A percentile compares a stretch with the other conserved stretches of the same genome.
phyloP scores from a whole-genome alignment of 30 jellyfish, hydroid and myxozoan species.

The Nemopilema nomurai region DNA sequence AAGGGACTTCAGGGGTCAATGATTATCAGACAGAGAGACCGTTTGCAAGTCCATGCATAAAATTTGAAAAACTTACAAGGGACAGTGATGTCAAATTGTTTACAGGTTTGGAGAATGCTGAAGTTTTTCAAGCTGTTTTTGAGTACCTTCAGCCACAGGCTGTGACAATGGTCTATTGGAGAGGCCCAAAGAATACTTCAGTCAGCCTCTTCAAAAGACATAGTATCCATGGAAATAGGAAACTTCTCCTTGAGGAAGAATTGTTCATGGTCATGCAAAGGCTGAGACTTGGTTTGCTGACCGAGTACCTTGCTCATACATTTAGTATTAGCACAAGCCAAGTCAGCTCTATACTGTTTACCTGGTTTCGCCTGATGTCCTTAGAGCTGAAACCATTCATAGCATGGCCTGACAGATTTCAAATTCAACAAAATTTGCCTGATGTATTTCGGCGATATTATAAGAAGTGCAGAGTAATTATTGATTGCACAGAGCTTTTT shows the following conservation, averaged over 20 bases:
- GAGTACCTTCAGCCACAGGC: slow-evolving; percentile 6
- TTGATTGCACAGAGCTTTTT: slow-evolving; percentile 65
- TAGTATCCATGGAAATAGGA: slow-evolving; percentile 16
- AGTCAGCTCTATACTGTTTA: slow-evolving; percentile 6
- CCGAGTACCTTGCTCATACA: slow-evolving; percentile 24
- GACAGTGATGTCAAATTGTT: slow-evolving; percentile 23
- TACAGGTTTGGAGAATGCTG: slow-evolving; percentile 17
- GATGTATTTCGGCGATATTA: slow-evolving; percentile 6
- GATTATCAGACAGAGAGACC: not conserved
- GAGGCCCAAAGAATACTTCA: slow-evolving; percentile 18
- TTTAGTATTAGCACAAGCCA: slow-evolving; percentile 11
- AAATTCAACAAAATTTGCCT: slow-evolving; percentile 28
- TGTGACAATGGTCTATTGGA: slow-evolving; percentile 12
- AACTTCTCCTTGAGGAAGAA: slow-evolving; percentile 21
- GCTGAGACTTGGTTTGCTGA: slow-evolving; percentile 22
- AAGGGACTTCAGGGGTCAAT: not conserved
- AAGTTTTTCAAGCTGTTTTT: not conserved
- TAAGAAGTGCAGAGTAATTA: slow-evolving; percentile 28
- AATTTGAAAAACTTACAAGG: slow-evolving; percentile 2
- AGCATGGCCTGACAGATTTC: slow-evolving; percentile 32
- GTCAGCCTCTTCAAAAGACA: not conserved
- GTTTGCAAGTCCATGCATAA: slow-evolving; percentile 11
- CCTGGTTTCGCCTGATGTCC: slow-evolving; percentile 46
- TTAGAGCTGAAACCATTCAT: slow-evolving; percentile 17
- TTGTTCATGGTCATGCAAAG: slow-evolving; percentile 17